Base-by-base conservation (phyloP, 1,140 invertebrate genomes). In the Bombus difficillimus region DNA sequence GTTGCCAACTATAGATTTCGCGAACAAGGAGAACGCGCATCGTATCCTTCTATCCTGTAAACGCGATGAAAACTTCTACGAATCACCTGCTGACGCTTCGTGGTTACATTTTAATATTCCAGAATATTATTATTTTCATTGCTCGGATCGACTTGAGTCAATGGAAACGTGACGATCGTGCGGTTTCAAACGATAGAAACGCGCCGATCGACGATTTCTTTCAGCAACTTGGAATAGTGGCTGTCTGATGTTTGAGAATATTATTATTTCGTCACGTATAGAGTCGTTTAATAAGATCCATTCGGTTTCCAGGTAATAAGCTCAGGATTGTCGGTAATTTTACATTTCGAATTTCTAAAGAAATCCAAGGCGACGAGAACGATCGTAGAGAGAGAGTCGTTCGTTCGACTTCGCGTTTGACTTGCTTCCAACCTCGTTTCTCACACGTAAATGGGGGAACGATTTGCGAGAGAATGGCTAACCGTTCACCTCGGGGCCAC, bases 381-480 rank as follows among this genome's bases (percentile, higher is more conserved):
- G 68, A 72, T 37, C 18, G 32, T 25, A 12, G 25, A 72, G 69
- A 72, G 69, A 72, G 69, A 72, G 69, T 41, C 69, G 69, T 71
- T 28, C 37, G 39, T 41, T 71, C 39, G 69, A 72, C 68, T 69
- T 69, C 37, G 39, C 68, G 68, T 69, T 69, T 69, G 68, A 69
- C 68, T 69, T 69, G 68, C 68, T 41, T 72, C 69, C 69, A 72
- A 72, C 69, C 69, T 72, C 69, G 39, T 83, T 89, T 89, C 87
- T 86, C 88, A 89, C 87, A 66, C 84, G 76, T 83, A 86, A 83
- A 80, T n/a, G 69, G 39, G 68, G 37, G 39, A 72, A 72, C 84
- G 47, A 86, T 89, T 86, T 89, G 75, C 71, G 75, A 77, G 88
- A 81, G 84, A 86, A 86, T 89, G 83, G 83, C 79, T 89, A 89